Evolutionary conservation across 1,140 invertebrate species (phyloP), one percentile per base, ranked within the genome.

Genomic region (Pomacea maculata): DNA sequence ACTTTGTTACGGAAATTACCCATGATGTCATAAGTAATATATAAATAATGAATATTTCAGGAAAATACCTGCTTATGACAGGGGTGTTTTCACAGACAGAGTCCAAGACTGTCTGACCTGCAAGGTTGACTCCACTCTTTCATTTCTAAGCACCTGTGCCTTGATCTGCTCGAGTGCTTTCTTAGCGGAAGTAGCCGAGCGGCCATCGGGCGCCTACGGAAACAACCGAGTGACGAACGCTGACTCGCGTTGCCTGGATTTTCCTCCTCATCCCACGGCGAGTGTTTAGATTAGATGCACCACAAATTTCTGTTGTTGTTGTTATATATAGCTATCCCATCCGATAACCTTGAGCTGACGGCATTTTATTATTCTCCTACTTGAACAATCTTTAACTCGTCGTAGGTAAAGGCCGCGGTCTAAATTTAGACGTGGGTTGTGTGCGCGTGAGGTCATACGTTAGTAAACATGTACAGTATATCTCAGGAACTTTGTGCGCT

Each of bases 111-210:
- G 65, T 61, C 54, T 12, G 55, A 70, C 45, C 54, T 21, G 45
- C 19, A 57, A 54, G 67, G 25, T 57, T 57, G 21, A 21, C 55
- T 19, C 45, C 11, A 34, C 70, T 78, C 77, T 78, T 78, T 78
- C 77, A 67, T 78, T 78, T 57, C 77, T 65, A 65, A n/a, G 77
- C 77, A 78, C 77, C 77, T 78, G 77, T 71, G 77, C 77, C 70
- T 78, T 78, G 65, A 55, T 78, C 67, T 78, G 65, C 57, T 61
- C 57, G 57, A 61, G 57, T 61, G 57, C 65, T 55, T 78, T 68
- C 67, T 78, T 57, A 70, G 77, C 77, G 77, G 77, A 78, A 78
- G 77, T 78, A 78, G 77, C 77, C 77, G 77, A 78, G 77, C 77
- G 70, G 70, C 77, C 67, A 65, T 78, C 77, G 77, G 77, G 70